A percentile compares a stretch with the other conserved stretches of the same genome.
phyloP scores from a whole-genome alignment of 2,797 vertebrate species.

The Ceyx erithaca region DNA sequence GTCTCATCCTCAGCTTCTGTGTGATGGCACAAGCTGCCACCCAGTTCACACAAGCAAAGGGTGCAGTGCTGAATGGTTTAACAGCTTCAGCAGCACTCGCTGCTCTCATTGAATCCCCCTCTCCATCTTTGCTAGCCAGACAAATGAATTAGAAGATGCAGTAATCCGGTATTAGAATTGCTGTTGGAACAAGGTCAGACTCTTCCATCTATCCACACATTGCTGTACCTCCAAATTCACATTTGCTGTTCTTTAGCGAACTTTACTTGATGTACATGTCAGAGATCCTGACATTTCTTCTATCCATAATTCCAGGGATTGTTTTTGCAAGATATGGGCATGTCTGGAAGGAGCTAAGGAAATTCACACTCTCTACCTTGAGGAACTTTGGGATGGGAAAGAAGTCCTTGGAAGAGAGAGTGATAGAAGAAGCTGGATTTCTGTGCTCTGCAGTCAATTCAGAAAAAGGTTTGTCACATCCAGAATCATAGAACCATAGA shows the following conservation, averaged over 20 bases:
- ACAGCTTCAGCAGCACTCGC: neutral
- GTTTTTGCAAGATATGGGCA: slow-evolving; percentile 42
- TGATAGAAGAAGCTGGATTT: slow-evolving; percentile 73
- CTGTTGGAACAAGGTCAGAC: neutral
- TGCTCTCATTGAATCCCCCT: neutral
- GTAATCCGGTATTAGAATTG: neutral
- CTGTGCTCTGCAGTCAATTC: slow-evolving; percentile 68
- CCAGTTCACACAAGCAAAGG: neutral
- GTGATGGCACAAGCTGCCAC: neutral
- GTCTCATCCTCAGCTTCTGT: neutral
- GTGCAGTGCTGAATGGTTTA: neutral
- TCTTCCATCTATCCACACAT: neutral
- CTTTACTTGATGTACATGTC: neutral
- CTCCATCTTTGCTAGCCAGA: neutral
- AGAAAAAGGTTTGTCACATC: slow-evolving; percentile 65
- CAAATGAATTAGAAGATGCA: neutral
- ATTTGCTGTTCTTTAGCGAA: neutral
- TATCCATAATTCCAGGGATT: slow-evolving; percentile 70
- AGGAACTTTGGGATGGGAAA: slow-evolving; percentile 83
- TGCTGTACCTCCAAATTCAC: neutral
- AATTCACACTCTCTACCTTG: slow-evolving; percentile 73
- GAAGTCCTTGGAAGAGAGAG: slow-evolving; percentile 79
- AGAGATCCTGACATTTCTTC: neutral
- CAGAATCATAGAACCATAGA: too few species aligned
- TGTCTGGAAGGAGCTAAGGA: slow-evolving; percentile 77